Base-by-base conservation (phyloP, 2,797 vertebrate species). In the Holocentrus rufus region DNA sequence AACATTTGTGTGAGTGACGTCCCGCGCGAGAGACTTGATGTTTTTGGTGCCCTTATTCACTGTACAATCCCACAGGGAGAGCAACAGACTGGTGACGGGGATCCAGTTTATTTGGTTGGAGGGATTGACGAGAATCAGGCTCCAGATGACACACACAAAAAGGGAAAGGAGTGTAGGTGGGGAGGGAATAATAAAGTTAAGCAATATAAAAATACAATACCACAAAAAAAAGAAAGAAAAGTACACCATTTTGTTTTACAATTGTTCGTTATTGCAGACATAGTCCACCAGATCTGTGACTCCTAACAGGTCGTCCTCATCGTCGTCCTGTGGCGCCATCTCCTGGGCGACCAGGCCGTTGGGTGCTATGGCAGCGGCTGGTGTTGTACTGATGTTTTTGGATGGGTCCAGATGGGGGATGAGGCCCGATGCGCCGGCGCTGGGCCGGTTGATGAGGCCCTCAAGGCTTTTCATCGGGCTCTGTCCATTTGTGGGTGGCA, bases 221-320 rank as follows among this genome's bases (percentile, higher is more conserved):
- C 85, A 88, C 81, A 83, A 84, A 87, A 64, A 49, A 82, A 81
- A 27, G 4, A 27, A 83, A 70, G 54, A 76, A 82, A 85, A 74
- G 66, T 83, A 88, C 76, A 79, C 44, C 3, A 25, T 83, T 82
- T 76, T 66, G 71, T 82, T 86, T 87, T 97, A 99, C 95, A 98
- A 95, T 90, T 97, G 95, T 96, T 98, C 97, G 89, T 96, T 99
- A 94, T 97, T 99, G 96, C 98, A 99, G 94, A 99, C 98, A 72
- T 99, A 99, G 94, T 99, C 98, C 90, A 99, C 98, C 72, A 99
- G 96, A 93, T 99, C 98, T 91, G 98, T 99, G 93, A 99, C 97
- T 84, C 97, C 95, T 76, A 99, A 92, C 82, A 99, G 96, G 92
- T 99, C 98, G 1, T 99, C 98, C 87, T 99, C 98, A 0, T 99